Evolutionary conservation across 1,140 invertebrate species (phyloP), one percentile per base, ranked within the genome.

Genomic region (Drosophila persimilis): DNA sequence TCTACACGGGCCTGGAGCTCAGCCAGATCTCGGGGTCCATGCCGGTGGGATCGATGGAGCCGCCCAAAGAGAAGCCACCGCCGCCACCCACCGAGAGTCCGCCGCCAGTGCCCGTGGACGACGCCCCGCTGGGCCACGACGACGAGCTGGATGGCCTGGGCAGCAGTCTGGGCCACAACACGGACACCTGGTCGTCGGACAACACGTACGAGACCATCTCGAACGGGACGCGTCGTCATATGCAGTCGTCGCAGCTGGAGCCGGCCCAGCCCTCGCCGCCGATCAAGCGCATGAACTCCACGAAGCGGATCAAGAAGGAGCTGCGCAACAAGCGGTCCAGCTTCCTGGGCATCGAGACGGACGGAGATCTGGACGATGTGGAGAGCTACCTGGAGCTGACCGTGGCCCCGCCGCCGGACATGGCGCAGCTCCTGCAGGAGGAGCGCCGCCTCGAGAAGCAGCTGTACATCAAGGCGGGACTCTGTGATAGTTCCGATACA

Each of bases 281-380:
- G 48, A 92, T 96, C 52, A 95, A 95, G 77, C 93, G 95, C 60
- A 93, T 95, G 50, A 97, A 96, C 79, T 97, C 96, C 1, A 96
- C 96, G 1, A 96, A 96, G 58, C 94, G 96, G 57, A 96, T 97
- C 55, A 97, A 97, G 80, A 96, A 97, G 85, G 97, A 97, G 89
- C 93, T 97, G 24, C 93, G 95, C 8, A 95, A 95, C 77, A 96
- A 97, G 77, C 94, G 96, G 7, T 97, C 96, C 20, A 96, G 96
- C 91, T 97, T 97, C 84, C 92, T 97, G 15, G 96, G 96, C 35
- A 95, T 97, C 70, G 96, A 97, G 80, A 95, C 95, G 60, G 92
- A 93, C 47, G 93, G 93, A 52, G 81, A 77, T 41, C 93, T 95
- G 43, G 94, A 95, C 54, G 89, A 90, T 73, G 94, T 96, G 74